These are phyloP conservation scores for Pelmatolapia mariae DNA, from an alignment of 2,113 vertebrate genomes.

Conservation along the genomic window DNA sequence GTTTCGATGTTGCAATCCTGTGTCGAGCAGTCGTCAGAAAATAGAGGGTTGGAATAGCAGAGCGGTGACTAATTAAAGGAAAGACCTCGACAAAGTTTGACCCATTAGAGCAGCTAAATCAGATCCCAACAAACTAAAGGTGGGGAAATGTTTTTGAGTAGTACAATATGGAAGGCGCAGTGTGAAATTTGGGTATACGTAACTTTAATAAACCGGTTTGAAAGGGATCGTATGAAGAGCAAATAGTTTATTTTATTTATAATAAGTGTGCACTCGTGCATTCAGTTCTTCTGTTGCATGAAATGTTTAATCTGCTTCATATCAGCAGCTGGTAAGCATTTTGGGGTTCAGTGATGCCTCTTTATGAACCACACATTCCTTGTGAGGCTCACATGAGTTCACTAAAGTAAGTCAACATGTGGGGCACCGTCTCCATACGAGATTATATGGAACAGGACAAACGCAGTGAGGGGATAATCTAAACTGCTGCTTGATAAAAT, in stretches of 20 bases:
- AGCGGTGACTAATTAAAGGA: background rate
- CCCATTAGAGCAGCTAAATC: background rate
- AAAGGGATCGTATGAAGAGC: background rate
- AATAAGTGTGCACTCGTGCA: background rate
- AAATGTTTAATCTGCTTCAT: background rate
- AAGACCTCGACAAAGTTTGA: background rate
- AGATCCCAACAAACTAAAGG: background rate
- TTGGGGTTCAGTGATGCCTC: background rate
- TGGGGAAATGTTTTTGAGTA: background rate
- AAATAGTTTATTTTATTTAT: background rate
- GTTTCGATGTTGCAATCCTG: constrained; percentile 50
- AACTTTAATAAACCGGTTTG: background rate
- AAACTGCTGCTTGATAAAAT: background rate
- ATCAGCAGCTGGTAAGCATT: background rate
- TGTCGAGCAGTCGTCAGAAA: constrained; percentile 38
- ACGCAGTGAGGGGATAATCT: background rate
- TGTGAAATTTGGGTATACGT: background rate
- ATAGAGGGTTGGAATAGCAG: background rate
- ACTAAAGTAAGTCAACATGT: background rate
- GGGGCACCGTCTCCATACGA: background rate
- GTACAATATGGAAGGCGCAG: background rate
- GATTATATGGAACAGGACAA: background rate
- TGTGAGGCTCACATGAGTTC: background rate
- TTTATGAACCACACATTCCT: background rate
- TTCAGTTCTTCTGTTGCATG: background rate